A percentile compares a stretch with the other conserved stretches of the same genome.
These are phyloP conservation scores for Vulpes ferrilata DNA, from an alignment of 2,113 vertebrate species.

Conservation along the genomic window DNA sequence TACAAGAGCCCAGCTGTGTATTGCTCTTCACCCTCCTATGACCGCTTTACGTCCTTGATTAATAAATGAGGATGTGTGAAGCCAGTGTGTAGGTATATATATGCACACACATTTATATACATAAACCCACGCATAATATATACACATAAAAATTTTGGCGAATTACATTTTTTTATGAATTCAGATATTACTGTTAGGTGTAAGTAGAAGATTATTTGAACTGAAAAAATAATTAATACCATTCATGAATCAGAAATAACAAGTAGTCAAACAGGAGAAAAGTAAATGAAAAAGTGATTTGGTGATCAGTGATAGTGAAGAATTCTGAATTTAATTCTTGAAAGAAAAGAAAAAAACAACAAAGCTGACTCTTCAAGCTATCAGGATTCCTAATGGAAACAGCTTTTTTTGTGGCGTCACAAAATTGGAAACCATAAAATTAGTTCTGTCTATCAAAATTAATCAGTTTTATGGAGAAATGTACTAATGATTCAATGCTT, in stretches of 20 bases:
- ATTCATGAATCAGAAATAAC: neutral
- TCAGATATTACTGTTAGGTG: neutral
- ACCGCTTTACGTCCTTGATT: neutral
- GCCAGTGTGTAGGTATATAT: neutral
- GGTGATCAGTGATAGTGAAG: constrained; percentile 3
- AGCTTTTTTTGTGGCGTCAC: constrained; percentile 46
- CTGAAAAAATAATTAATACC: constrained; percentile 12
- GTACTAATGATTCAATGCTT: constrained; percentile 35
- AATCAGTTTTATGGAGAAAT: constrained; percentile 61
- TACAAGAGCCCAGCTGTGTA: neutral
- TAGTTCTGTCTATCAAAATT: constrained; percentile 66
- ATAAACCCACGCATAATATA: neutral
- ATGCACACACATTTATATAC: too few relatives aligned
- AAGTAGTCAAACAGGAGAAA: neutral
- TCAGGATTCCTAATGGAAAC: constrained; percentile 46
- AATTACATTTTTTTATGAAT: constrained; percentile 4
- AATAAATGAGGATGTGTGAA: neutral
- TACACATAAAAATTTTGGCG: neutral
- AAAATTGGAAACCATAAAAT: constrained; percentile 71
- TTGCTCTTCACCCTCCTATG: neutral
- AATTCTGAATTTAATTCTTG: neutral
- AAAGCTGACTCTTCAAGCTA: neutral
- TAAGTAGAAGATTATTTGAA: neutral
- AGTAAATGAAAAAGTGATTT: neutral
- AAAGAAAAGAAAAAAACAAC: constrained; percentile 3